Percentiles rank a stretch among this genome's conserved stretches.
phyloP scores from a whole-genome alignment of 2,797 vertebrate genomes.

The Crocidura indochinensis region DNA sequence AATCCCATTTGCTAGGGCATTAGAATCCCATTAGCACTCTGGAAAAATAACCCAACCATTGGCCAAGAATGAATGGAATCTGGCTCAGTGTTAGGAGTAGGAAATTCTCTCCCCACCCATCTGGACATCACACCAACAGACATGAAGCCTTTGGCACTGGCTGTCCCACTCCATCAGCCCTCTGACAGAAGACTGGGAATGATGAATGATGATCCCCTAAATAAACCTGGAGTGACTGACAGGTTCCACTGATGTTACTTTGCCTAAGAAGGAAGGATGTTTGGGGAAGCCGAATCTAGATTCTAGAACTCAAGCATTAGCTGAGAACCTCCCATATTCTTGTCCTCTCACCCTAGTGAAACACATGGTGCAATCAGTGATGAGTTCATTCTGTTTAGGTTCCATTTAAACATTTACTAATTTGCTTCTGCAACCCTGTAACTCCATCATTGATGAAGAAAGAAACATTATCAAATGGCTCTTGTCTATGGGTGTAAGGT shows the following conservation, averaged over 20 bases:
- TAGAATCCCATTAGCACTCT: constrained; percentile 92
- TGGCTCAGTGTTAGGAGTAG: constrained; percentile 85
- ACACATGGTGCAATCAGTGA: too few species aligned
- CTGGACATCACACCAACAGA: constrained; percentile 88
- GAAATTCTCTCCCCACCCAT: constrained; percentile 83
- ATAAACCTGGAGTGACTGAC: neutral
- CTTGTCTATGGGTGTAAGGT: too few species aligned
- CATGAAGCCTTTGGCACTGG: constrained; percentile 88
- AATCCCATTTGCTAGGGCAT: constrained; percentile 92
- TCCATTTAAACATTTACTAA: too few species aligned
- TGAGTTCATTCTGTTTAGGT: too few species aligned
- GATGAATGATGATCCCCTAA: constrained; percentile 46
- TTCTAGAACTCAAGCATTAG: neutral
- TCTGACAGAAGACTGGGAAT: constrained; percentile 77
- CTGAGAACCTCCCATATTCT: too few species aligned
- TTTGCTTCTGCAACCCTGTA: too few species aligned
- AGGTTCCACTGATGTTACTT: neutral
- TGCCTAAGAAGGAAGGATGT: neutral
- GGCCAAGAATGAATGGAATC: constrained; percentile 89
- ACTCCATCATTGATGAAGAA: neutral
- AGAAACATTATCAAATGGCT: neutral
- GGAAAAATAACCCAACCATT: constrained; percentile 90
- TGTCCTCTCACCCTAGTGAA: too few species aligned
- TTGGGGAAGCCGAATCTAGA: neutral
- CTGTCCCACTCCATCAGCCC: constrained; percentile 89